Base-by-base conservation (phyloP, 2,113 vertebrate species). In the Aythya baeri region DNA sequence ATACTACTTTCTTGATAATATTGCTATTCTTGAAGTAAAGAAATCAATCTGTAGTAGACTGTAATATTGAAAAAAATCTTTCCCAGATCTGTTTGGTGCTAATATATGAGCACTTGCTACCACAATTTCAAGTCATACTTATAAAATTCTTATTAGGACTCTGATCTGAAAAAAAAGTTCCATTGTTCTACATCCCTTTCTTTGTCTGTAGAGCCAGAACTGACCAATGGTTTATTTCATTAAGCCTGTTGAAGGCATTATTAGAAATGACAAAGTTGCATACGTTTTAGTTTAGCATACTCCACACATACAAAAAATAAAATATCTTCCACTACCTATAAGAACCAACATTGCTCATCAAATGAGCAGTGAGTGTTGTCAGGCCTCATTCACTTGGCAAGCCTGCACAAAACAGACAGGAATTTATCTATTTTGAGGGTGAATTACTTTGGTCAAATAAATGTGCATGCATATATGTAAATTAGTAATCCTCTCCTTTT, bases 391-490 rank as follows among this genome's bases (percentile, higher is more conserved):
- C 61, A 26, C 12, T 65, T 82, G 59, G 17, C 70, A 73, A 11
- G 20, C 55, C 22, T 8, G 29, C 31, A 38, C 3, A 16, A 65
- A 74, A 3, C 7, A 75, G 41, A 81, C 25, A 84, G 75, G 62
- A 36, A 43, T 46, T 25, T 0, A 2, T 4, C 21, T 43, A 8
- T 52, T 70, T n/a, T 61, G 13, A 81, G 21, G 26, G 17, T 61
- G 26, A 75, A 38, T 61, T 82, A 20, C 13, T 21, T 86, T 79
- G 12, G 20, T 73, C 23, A 92, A 72, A 79, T 38, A 75, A 77
- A 54, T 2, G 1, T 38, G 17, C 38, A 46, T 3, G 13, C 1
- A 2, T 8, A 3, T 46, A 46, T 38, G 7, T 27, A 71, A 88
- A 59, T 10, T 58, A 46, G 1, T 11, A 83, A 38, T 91, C 13